Percentiles rank a stretch among this genome's conserved stretches.
Evolutionary conservation across 2,113 vertebrate genomes (phyloP).

Genomic region (Lepus europaeus): DNA sequence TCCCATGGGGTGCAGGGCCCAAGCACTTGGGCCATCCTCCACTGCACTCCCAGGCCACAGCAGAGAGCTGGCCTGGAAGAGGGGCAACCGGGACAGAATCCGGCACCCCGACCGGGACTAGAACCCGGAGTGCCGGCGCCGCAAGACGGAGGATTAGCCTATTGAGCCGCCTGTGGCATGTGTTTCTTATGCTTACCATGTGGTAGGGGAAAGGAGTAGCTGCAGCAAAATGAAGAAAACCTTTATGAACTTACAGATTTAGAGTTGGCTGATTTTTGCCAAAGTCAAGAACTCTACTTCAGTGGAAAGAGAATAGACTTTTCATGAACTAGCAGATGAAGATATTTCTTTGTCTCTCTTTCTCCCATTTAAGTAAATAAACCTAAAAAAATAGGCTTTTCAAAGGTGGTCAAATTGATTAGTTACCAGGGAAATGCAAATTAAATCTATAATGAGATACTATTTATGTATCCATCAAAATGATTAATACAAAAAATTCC

Average conservation of each 20-base stretch:
- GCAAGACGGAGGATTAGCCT: too few relatives aligned
- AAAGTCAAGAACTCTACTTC: not conserved
- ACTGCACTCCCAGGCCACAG: too few relatives aligned
- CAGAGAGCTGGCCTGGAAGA: too few relatives aligned
- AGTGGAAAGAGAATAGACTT: not conserved
- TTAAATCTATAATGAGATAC: conserved; percentile 5
- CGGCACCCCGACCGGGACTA: too few relatives aligned
- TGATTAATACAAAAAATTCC: not conserved
- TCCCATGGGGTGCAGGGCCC: too few relatives aligned
- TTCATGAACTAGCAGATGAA: not conserved
- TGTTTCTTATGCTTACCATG: not conserved
- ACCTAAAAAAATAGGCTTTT: too few relatives aligned
- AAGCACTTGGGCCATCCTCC: too few relatives aligned
- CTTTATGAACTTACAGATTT: not conserved
- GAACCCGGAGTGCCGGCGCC: too few relatives aligned
- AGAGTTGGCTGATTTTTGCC: not conserved
- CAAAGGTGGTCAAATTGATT: not conserved
- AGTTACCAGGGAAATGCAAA: not conserved
- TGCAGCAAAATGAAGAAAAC: not conserved
- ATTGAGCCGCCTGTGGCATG: not conserved
- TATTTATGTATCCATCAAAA: not conserved
- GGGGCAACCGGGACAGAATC: too few relatives aligned
- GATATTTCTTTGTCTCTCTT: too few relatives aligned
- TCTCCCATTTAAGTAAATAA: too few relatives aligned
- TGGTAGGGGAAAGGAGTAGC: not conserved